Base-by-base conservation (phyloP, 1,140 invertebrate genomes). In the Arion vulgaris region DNA sequence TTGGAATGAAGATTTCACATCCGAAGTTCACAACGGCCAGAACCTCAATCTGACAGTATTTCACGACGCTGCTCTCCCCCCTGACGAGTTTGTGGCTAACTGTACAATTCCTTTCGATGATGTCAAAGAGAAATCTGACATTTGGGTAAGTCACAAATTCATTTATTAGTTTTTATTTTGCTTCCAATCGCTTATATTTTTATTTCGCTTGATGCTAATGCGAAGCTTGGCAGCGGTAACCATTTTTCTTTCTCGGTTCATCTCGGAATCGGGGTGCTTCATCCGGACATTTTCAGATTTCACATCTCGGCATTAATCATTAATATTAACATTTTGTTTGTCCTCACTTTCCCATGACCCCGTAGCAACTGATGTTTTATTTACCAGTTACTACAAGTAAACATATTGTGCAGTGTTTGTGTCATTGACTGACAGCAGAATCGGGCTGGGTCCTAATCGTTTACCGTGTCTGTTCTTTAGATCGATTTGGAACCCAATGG, bases 81-180 rank as follows among this genome's bases (percentile, higher is more conserved):
- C 98, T 38, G 95, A 96, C 90, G 97, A 98, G 91, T 99, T 99
- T 94, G 98, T 99, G 82, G 98, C 98, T 83, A 99, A 99, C 93
- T 98, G 97, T 93, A 96, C 95, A 87, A 96, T 99, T 88, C 95
- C 96, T 75, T 98, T 99, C 92, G 98, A 99, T 91, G 97, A 99
- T 92, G 94, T 99, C 71, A 94, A 96, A 81, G 89, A 87, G 78
- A 86, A 90, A 82, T 88, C 83, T 93, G 98, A 99, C 93, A 96
- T 99, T 93, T 99, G 98, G 98, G 98, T 99, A 92, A 93, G 94
- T 90, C 68, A 32, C 26, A n/a, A 4, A 2, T 38, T 34, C 7
- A 57, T 19, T 57, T 57, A n/a, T 57, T 9, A 57, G 41, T 45
- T 57, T 57, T 57, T 15, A 57, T 9, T n/a, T 57, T 57, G 53